Evolutionary conservation across 2,888 invertebrate genomes (phyloP).

Genomic region (Xestia sexstrigata): DNA sequence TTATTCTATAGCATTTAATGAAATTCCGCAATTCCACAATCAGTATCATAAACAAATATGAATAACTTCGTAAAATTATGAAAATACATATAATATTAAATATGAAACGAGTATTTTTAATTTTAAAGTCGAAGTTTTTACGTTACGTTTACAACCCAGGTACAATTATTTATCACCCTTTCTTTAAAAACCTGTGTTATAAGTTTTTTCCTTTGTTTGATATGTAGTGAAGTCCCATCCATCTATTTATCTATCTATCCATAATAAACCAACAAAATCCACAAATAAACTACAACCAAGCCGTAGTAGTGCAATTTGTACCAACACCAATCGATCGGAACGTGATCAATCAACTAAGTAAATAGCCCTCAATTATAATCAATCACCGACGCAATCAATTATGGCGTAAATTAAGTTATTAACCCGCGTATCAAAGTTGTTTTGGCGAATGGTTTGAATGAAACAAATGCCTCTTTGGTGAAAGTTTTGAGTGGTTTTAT

Average conservation of each 20-base stretch:
- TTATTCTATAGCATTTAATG: too few relatives aligned
- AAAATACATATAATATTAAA: too few relatives aligned
- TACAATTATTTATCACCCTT: background rate
- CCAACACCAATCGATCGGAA: constrained; percentile 35
- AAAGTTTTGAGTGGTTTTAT: constrained; percentile 8
- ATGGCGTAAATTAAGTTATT: constrained; percentile 53
- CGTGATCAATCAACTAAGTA: constrained; percentile 61
- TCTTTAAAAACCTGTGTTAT: background rate
- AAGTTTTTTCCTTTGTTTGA: background rate
- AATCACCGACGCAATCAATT: constrained; percentile 60
- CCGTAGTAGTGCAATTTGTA: constrained; percentile 38
- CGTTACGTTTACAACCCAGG: background rate
- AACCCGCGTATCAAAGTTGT: constrained; percentile 46
- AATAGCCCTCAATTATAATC: constrained; percentile 63
- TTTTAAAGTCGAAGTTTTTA: too few relatives aligned
- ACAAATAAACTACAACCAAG: constrained; percentile 21
- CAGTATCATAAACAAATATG: too few relatives aligned
- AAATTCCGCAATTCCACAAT: too few relatives aligned
- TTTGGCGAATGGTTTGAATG: constrained; percentile 13
- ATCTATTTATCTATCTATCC: background rate
- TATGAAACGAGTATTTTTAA: too few relatives aligned
- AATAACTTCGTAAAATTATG: too few relatives aligned
- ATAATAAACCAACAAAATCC: background rate
- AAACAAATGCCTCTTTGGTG: constrained; percentile 13
- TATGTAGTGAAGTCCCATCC: background rate